Evolutionary conservation across 2,888 invertebrate genomes (phyloP).

Genomic region (Tolmerus cingulatus): DNA sequence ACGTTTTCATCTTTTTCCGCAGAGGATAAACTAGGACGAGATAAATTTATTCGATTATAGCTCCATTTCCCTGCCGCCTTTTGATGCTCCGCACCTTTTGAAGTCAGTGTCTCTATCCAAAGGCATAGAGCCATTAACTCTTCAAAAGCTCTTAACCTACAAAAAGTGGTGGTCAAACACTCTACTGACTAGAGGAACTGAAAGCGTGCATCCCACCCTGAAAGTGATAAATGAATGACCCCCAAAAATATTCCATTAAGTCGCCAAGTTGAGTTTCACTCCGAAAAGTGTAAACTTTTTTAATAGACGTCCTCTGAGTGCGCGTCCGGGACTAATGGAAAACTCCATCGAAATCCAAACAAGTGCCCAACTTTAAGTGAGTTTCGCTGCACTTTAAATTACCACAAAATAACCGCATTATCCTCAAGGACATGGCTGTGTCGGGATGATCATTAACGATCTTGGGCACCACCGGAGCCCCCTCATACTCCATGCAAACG

Average conservation of each 20-base stretch:
- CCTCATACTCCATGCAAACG: neutral
- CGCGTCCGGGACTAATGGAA: neutral
- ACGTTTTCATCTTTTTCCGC: neutral
- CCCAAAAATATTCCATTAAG: neutral
- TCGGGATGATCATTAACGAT: slow-evolving; percentile 22
- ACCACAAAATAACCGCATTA: slow-evolving; percentile 32
- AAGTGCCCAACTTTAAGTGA: slow-evolving; percentile 9
- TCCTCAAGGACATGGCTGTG: slow-evolving; percentile 8
- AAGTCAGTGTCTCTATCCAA: neutral
- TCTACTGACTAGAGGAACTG: neutral
- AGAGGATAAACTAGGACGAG: neutral
- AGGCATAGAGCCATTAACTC: neutral
- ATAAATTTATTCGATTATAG: neutral
- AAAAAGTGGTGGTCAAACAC: neutral
- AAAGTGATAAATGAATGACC: neutral
- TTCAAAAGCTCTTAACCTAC: neutral
- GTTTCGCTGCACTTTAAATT: slow-evolving; percentile 31
- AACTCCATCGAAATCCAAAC: slow-evolving; percentile 7
- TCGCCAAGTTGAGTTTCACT: neutral
- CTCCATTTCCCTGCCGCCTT: neutral
- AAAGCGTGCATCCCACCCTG: neutral
- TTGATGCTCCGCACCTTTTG: neutral
- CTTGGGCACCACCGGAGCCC: neutral
- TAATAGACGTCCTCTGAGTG: neutral
- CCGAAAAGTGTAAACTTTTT: neutral